A percentile compares a stretch with the other conserved stretches of the same genome.
Conservation (phyloP, 2,113 vertebrate species). For the Varanus salvator region DNA sequence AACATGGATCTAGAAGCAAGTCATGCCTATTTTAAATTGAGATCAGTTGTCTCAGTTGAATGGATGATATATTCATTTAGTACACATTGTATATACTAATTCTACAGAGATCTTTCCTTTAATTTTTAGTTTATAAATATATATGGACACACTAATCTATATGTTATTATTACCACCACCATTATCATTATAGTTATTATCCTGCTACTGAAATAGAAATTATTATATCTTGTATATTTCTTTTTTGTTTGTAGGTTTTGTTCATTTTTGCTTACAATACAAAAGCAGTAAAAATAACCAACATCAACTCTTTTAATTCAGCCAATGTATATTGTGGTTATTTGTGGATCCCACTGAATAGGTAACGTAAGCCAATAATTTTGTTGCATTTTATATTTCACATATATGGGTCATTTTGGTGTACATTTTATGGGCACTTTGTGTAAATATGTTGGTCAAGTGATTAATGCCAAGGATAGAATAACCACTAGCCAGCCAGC, state of each 20-base stretch:
- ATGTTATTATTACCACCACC: not conserved
- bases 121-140: not conserved
- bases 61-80: not conserved
- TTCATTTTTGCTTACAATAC: constrained; percentile 74
- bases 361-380: constrained; percentile 67
- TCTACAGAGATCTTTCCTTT: not conserved
- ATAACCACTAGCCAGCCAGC: not conserved
- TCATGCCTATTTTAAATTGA: too few relatives aligned
- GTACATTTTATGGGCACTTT: not conserved
- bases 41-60: not conserved
- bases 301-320: constrained; percentile 53
- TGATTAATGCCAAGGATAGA: not conserved
- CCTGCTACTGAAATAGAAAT: not conserved
- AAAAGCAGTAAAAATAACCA: constrained; percentile 49
- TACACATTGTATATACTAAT: not conserved
- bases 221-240: not conserved
- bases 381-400: constrained; percentile 69
- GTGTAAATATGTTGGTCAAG: not conserved
- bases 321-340: constrained; percentile 59
- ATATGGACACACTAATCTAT: not conserved
- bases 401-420: constrained; percentile 33
- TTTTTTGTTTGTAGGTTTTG: constrained; percentile 65
- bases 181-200: not conserved
- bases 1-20: too few relatives aligned
- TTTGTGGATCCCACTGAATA: constrained; percentile 67